Evolutionary conservation across 2,888 invertebrate species (phyloP).

Genomic region (Erebia aethiops): DNA sequence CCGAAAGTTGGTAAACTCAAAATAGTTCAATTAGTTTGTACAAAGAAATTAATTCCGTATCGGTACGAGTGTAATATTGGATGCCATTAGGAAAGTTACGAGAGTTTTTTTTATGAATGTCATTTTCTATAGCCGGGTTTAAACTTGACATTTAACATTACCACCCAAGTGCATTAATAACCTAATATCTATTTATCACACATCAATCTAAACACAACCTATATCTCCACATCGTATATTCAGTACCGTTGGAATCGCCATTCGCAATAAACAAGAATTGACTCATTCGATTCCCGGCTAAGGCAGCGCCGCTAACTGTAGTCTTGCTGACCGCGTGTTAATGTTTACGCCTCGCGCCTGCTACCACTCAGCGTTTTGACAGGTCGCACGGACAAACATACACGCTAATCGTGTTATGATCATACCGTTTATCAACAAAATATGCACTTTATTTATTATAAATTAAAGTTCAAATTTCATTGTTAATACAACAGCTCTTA

Average conservation of each 20-base stretch:
- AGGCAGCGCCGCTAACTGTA: slow-evolving; percentile 37
- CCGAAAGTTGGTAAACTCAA: no score
- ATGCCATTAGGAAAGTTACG: not conserved
- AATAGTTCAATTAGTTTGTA: no score
- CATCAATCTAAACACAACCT: slow-evolving; percentile 20
- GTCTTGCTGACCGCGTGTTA: slow-evolving; percentile 52
- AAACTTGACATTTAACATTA: slow-evolving; percentile 6
- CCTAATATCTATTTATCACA: slow-evolving; percentile 10
- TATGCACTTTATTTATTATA: slow-evolving; percentile 22
- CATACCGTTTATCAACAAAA: slow-evolving; percentile 30
- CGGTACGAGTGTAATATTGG: not conserved
- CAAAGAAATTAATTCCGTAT: no score
- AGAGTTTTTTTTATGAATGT: not conserved
- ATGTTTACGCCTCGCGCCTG: slow-evolving; percentile 74
- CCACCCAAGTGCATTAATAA: slow-evolving; percentile 19
- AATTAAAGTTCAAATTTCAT: slow-evolving; percentile 35
- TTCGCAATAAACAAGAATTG: slow-evolving; percentile 35
- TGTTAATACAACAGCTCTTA: not conserved
- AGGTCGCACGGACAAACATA: slow-evolving; percentile 54
- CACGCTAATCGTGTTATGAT: slow-evolving; percentile 33
- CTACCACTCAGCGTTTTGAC: slow-evolving; percentile 77
- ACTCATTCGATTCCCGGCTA: slow-evolving; percentile 41
- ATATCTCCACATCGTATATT: slow-evolving; percentile 15
- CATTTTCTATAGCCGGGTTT: not conserved
- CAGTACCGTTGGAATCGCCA: slow-evolving; percentile 16